These are phyloP conservation scores for Eristalis tenax DNA, from an alignment of 2,888 invertebrate species.

Conservation along the genomic window DNA sequence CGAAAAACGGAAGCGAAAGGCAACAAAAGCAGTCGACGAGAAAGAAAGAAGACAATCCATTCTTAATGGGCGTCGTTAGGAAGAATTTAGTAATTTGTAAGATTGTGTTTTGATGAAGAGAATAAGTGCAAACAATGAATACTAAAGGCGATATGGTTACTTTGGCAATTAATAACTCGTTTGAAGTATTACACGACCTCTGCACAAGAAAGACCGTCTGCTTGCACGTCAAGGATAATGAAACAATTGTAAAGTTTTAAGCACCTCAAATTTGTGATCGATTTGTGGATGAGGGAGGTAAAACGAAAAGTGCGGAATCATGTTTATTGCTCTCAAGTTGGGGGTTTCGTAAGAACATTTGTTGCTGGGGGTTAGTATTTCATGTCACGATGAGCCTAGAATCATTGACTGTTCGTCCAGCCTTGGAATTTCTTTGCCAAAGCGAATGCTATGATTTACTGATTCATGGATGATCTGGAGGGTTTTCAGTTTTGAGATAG, in stretches of 20 bases:
- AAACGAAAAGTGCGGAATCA: no score
- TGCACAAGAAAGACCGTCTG: no score
- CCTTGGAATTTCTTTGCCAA: no score
- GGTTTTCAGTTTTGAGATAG: no score
- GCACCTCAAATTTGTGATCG: neutral
- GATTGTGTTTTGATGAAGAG: constrained; percentile 62
- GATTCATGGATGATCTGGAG: no score
- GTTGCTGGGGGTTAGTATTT: no score
- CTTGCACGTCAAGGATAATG: neutral
- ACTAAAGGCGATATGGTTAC: constrained; percentile 50
- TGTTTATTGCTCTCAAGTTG: no score
- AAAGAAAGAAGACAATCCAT: constrained; percentile 16
- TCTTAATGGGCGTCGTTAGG: constrained; percentile 51
- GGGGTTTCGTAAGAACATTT: no score
- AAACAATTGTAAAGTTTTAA: neutral
- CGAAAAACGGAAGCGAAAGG: neutral
- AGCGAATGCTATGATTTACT: no score
- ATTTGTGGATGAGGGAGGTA: neutral
- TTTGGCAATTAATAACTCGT: constrained; percentile 52
- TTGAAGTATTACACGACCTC: constrained; percentile 34
- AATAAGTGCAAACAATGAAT: constrained; percentile 50
- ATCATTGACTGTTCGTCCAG: no score
- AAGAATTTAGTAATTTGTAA: constrained; percentile 60
- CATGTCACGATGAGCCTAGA: no score
- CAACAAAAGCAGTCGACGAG: neutral